Conservation (phyloP, 2,113 vertebrate species). For the Eptesicus fuscus region DNA sequence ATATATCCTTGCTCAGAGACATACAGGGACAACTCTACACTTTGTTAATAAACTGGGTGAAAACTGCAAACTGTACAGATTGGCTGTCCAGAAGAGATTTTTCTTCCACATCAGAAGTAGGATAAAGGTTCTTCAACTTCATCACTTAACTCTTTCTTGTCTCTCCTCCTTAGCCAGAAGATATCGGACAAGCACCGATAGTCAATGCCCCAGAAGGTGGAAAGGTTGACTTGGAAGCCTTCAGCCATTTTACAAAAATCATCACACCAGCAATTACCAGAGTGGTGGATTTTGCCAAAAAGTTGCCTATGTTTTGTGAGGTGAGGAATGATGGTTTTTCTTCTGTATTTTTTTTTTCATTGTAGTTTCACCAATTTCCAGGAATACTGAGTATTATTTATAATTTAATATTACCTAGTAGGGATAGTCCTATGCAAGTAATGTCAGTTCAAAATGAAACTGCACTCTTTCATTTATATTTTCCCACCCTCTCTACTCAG, state of each 20-base stretch:
- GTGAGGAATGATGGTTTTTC: slow-evolving; percentile 79
- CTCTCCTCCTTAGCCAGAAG: slow-evolving; percentile 91
- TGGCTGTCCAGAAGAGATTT: neutral
- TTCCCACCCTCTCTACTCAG: neutral
- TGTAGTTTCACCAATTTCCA: neutral
- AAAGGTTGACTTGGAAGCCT: slow-evolving; percentile 99
- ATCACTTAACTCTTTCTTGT: slow-evolving; percentile 81
- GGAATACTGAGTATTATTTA: neutral
- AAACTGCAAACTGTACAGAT: neutral
- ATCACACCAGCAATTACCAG: slow-evolving; percentile 99
- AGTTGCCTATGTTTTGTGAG: slow-evolving; percentile 99
- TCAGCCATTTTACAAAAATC: slow-evolving; percentile 99
- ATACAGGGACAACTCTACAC: neutral
- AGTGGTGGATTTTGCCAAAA: slow-evolving; percentile 99
- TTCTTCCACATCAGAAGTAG: neutral
- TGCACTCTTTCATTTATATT: neutral
- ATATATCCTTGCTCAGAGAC: neutral
- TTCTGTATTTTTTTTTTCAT: neutral
- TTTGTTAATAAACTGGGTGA: neutral
- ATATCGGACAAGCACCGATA: slow-evolving; percentile 96
- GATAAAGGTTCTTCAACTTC: neutral
- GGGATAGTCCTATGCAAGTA: neutral
- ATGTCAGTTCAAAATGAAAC: neutral
- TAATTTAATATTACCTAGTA: neutral
- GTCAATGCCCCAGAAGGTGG: slow-evolving; percentile 93